A percentile compares a stretch with the other conserved stretches of the same genome.
phyloP scores from a whole-genome alignment of 2,113 vertebrate genomes.

The Chamaea fasciata region DNA sequence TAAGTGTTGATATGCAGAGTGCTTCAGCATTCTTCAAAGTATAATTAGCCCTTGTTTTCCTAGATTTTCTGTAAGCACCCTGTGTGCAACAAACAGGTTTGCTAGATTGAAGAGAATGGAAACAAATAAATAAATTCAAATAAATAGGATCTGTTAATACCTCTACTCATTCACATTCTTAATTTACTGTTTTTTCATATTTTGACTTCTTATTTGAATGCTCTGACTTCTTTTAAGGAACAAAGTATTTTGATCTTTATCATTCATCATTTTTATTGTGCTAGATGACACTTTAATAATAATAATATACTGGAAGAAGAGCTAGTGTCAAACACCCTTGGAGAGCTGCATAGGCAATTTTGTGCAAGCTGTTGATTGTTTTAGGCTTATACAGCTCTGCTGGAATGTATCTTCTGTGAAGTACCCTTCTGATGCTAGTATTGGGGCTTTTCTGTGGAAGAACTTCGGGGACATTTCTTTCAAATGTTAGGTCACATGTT shows the following conservation, averaged over 20 bases:
- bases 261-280: neutral
- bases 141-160: neutral
- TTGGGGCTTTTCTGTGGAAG: neutral
- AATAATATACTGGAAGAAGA: neutral
- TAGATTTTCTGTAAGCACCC: neutral
- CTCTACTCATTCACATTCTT: neutral
- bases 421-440: neutral
- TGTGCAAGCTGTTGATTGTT: neutral
- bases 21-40: neutral
- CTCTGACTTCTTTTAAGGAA: neutral
- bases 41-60: neutral
- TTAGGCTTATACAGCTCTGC: neutral
- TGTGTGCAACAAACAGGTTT: neutral
- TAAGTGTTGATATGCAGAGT: neutral
- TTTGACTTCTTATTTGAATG: neutral
- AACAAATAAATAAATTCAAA: neutral
- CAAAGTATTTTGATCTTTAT: neutral
- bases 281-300: neutral
- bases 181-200: neutral
- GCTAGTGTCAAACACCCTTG: neutral
- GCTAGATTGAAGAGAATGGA: neutral
- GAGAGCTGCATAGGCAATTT: neutral
- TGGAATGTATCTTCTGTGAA: neutral
- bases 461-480: neutral
- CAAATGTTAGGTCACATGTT: neutral